Percentiles rank a stretch among this genome's conserved stretches.
These are phyloP conservation scores for Pterobdella sp. DNA, from an alignment of 2,888 invertebrate species.

Conservation along the genomic window DNA sequence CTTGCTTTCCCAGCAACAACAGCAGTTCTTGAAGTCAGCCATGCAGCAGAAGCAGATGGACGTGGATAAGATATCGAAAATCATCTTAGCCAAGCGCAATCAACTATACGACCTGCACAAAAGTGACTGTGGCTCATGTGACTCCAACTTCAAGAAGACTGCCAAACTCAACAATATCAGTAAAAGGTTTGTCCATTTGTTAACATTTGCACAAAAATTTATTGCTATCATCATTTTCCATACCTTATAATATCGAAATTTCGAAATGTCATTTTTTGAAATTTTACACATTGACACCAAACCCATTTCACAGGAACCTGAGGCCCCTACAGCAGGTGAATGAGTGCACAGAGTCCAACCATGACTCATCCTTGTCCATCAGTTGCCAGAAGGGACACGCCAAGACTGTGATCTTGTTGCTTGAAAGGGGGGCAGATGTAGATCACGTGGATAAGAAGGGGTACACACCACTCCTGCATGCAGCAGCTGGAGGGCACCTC, in stretches of 20 bases:
- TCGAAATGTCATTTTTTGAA: neutral
- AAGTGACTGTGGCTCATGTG: neutral
- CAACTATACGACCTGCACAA: too few species aligned
- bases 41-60: neutral
- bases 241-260: neutral
- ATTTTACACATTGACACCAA: too few species aligned
- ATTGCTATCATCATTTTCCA: too few species aligned
- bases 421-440: constrained; percentile 85
- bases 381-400: constrained; percentile 89
- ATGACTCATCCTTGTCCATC: constrained; percentile 92
- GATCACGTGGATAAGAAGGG: constrained; percentile 96
- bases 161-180: neutral
- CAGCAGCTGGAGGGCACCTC: constrained; percentile 92
- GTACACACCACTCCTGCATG: constrained; percentile 90
- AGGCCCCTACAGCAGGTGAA: too few species aligned
- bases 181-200: neutral
- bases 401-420: constrained; percentile 82
- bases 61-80: neutral
- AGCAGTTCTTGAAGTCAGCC: neutral
- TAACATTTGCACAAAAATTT: too few species aligned
- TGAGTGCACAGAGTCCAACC: constrained; percentile 94
- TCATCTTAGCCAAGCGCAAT: neutral
- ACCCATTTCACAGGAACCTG: too few species aligned
- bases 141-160: constrained; percentile 1
- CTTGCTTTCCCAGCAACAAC: neutral